Base-by-base conservation (phyloP, 1,140 invertebrate genomes). In the Musca domestica region DNA sequence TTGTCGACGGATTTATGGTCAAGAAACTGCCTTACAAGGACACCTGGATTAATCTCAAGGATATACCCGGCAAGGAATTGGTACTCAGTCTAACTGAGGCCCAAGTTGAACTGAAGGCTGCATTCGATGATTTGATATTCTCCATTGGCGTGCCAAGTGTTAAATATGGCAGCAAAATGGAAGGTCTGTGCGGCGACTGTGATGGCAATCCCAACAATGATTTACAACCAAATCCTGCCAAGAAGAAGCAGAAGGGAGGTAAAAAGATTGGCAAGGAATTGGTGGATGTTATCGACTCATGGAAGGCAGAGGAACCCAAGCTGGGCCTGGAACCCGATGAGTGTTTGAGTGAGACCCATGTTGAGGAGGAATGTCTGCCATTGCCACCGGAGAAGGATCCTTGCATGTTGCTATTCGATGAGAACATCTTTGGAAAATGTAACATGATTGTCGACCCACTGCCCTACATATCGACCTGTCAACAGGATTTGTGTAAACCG, bases 161-260 rank as follows among this genome's bases (percentile, higher is more conserved):
- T 54, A 83, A 89, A 20, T 94, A 92, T 77, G 86, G 85, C 14
- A 88, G 88, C 67, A 87, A 87, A 64, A 88, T 90, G 30, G 90
- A 93, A 81, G 93, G 92, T 47, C 79, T 94, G 0, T 94, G 92
- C 77, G 92, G 92, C 63, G 86, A 89, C 70, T 94, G 92, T 75
- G 91, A 92, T 71, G 84, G 85, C 12, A 85, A 91, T 74, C 77
- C 84, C 12, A 81, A 85, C 0, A 87, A 90, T 73, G 90, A 92
- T 74, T 74, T 91, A 22, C 84, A 74, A 41, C 70, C 81, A n/a
- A 86, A 85, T 67, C 82, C 82, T 10, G 73, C 76, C 1, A 78
- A 74, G 56, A 71, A 67, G 30, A 66, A 66, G 27, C 6, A 30
- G n/a, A 64, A 56, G 48, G 34, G 34, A 9, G 86, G 86, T 0